phyloP scores from a whole-genome alignment of 2,888 invertebrate genomes.

The Euclidia mi region DNA sequence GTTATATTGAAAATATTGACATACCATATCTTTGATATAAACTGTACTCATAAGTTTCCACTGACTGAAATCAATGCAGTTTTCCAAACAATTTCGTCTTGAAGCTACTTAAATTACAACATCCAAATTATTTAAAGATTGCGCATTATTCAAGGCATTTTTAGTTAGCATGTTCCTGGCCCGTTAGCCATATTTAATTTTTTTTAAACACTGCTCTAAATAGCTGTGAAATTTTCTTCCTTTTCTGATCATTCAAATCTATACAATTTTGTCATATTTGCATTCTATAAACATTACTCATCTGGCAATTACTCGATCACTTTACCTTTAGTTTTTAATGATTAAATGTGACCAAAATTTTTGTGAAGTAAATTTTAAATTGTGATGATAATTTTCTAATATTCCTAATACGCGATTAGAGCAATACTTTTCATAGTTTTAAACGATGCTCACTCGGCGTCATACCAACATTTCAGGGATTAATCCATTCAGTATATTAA shows the following conservation, averaged over 20 bases:
- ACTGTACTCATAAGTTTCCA: not conserved
- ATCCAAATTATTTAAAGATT: slow-evolving; percentile 25
- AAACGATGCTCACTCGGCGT: slow-evolving; percentile 57
- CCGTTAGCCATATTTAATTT: slow-evolving; percentile 29
- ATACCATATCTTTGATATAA: not conserved
- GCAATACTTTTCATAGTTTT: slow-evolving; percentile 62
- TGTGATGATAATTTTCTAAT: slow-evolving; percentile 64
- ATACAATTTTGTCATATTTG: slow-evolving; percentile 31
- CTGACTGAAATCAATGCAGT: not conserved
- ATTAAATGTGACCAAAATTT: slow-evolving; percentile 53
- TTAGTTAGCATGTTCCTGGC: slow-evolving; percentile 24
- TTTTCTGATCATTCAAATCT: slow-evolving; percentile 17
- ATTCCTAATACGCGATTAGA: slow-evolving; percentile 55
- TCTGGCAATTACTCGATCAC: slow-evolving; percentile 23
- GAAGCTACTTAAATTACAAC: slow-evolving; percentile 36
- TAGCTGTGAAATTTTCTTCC: slow-evolving; percentile 34
- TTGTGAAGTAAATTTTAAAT: slow-evolving; percentile 53
- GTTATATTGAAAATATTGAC: not conserved
- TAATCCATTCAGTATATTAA: slow-evolving; percentile 47
- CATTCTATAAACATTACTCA: slow-evolving; percentile 16
- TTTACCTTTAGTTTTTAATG: not conserved
- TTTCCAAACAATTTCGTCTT: slow-evolving; percentile 18
- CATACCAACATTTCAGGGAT: slow-evolving; percentile 56
- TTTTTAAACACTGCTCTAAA: slow-evolving; percentile 30
- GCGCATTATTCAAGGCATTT: slow-evolving; percentile 36